Conservation (phyloP, 1,140 invertebrate genomes). For the Eurytemora carolleeae region DNA sequence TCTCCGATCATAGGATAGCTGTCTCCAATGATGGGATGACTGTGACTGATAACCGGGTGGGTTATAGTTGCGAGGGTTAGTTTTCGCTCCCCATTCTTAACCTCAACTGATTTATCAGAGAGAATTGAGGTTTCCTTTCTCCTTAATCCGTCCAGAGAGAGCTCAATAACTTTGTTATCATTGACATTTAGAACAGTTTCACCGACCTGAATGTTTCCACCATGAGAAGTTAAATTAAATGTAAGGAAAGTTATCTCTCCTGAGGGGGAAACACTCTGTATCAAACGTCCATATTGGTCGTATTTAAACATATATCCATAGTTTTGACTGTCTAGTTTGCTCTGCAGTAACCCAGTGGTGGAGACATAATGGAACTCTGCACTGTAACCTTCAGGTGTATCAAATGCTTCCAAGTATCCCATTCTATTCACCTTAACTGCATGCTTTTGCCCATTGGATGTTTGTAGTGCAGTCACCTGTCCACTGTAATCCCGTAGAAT, state of each 20-base stretch:
- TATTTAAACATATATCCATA: slow-evolving; percentile 81
- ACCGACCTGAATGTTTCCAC: slow-evolving; percentile 57
- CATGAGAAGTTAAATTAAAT: slow-evolving; percentile 66
- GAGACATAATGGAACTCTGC: slow-evolving; percentile 76
- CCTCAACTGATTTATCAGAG: slow-evolving; percentile 49
- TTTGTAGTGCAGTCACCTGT: slow-evolving; percentile 63
- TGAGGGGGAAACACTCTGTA: slow-evolving; percentile 68
- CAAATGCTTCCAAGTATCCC: slow-evolving; percentile 46
- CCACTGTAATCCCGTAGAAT: slow-evolving; percentile 63
- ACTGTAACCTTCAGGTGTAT: slow-evolving; percentile 43
- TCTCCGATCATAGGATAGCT: slow-evolving; percentile 73
- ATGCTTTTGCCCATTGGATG: slow-evolving; percentile 65
- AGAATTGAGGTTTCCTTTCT: slow-evolving; percentile 38
- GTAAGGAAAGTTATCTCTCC: slow-evolving; percentile 60
- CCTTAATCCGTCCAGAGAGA: background rate
- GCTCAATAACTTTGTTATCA: slow-evolving; percentile 48
- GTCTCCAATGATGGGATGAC: slow-evolving; percentile 57
- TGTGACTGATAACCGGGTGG: slow-evolving; percentile 47
- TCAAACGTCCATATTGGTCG: slow-evolving; percentile 73
- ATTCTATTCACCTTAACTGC: slow-evolving; percentile 43
- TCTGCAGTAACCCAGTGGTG: slow-evolving; percentile 60
- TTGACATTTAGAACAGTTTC: slow-evolving; percentile 63
- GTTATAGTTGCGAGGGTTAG: slow-evolving; percentile 61
- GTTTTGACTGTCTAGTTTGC: slow-evolving; percentile 66
- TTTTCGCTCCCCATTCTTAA: slow-evolving; percentile 52